Base-by-base conservation (phyloP, 2,888 invertebrate genomes). In the Zonitis immaculata region DNA sequence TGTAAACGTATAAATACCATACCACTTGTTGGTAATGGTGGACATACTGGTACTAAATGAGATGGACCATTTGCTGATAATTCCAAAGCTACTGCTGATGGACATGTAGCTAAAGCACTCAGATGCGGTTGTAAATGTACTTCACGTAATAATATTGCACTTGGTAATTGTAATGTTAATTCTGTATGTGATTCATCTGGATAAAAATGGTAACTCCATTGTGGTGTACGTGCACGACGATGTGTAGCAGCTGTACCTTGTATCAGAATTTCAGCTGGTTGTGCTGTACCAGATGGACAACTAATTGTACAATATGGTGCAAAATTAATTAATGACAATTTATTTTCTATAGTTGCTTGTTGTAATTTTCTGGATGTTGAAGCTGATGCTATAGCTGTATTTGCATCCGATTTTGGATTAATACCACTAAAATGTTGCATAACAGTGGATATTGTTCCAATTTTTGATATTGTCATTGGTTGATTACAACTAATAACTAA, bases 191-290 rank as follows among this genome's bases (percentile, higher is more conserved):
- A 88, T 76, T 95, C 93, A 64, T 86, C 85, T 26, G 91, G 91
- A 78, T 92, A 94, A 78, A 94, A 96, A 78, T 95, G 92, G 77
- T 95, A 95, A 26, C 91, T 89, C 95, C 95, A 96, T n/a, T 94
- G 89, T 4, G 95, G 90, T 1, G 91, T 89, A 54, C 95, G 82
- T 18, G 93, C 90, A 35, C 95, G 80, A 39, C 93, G 81, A 68
- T 91, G 89, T 3, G 92, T 88, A 0, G 91, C 87, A 60, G 83
- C 82, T 3, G 71, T 83, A 47, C 88, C 85, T 71, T 91, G 88
- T 60, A 96, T 88, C 30, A 96, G 80, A 55, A 92, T 88, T 74
- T 94, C 93, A 0, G 95, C 90, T 1, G 93, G 87, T 70, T 93
- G 92, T 6, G 93, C 91, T 3, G 91, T 90, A 2, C 70, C 69